Evolutionary conservation across 2,797 vertebrate species (phyloP), one percentile per base, ranked within the genome.

Genomic region (Falco columbarius): DNA sequence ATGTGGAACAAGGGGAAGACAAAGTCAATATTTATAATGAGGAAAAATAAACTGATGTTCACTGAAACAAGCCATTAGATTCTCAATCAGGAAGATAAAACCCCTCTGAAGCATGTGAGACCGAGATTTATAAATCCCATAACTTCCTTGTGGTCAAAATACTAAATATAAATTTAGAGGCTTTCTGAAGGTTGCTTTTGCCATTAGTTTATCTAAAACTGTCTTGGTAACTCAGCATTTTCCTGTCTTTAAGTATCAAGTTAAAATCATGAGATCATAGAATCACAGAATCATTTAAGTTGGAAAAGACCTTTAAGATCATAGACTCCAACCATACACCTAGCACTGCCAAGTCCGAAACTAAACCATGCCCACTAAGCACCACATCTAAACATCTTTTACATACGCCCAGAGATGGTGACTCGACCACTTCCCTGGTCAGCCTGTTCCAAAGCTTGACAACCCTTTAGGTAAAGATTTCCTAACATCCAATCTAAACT

Each of bases 1-100:
- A 81, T n/a, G 29, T 26, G 30, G 46, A 93, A 94, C 46, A 86
- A 91, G 34, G 36, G 34, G 21, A 93, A 93, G 58, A 80, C 29
- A 90, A 93, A 95, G 61, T 79, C 91, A 81, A 56, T 93, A 95
- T 88, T 95, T 92, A 90, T 66, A 40, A 86, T 86, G 7, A 75
- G 29, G 49, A 72, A 90, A 77, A 93, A 88, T 86, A 88, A 92
- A 83, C 34, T 10, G 1, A 36, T 62, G 6, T 79, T 86, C 80
- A 83, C 30, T 55, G 88, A 83, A 94, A 86, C 26, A 88, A 86
- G 5, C 10, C 18, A 67, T 74, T 74, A 74, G 6, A 46, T 79
- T 63, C 42, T 75, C 59, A 61, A 27, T 49, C 63, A 74, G 56
- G 61, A 87, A 66, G 56, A 79, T 34, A 83, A 34, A 10, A 3